Conservation (phyloP, 2,113 vertebrate species). For the Dunckerocampus dactyliophorus region DNA sequence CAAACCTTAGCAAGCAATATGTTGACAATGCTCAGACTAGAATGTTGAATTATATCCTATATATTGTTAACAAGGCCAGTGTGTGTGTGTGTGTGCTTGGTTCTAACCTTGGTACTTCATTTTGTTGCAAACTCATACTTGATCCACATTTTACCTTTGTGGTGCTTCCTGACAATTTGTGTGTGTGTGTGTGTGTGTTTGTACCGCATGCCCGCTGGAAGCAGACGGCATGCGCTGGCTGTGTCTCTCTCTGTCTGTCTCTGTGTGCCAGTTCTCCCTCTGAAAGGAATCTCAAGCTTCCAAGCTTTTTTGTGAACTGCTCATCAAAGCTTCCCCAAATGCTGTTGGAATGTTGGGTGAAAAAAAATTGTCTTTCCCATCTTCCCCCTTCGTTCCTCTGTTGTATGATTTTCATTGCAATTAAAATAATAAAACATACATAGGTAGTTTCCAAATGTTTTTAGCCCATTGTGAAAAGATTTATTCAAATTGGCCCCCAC, state of each 20-base stretch:
- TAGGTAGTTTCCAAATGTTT: constrained; percentile 19
- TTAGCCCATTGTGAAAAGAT: constrained; percentile 15
- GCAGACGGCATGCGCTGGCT: constrained; percentile 45
- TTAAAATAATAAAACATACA: constrained; percentile 15
- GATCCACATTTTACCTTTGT: constrained; percentile 36
- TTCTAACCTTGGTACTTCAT: constrained; percentile 30
- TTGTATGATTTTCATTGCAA: constrained; percentile 15
- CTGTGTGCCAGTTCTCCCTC: constrained; percentile 42
- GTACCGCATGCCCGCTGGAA: constrained; percentile 33
- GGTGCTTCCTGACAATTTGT: constrained; percentile 9
- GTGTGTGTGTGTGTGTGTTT: constrained; percentile 18
- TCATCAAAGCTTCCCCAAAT: constrained; percentile 53
- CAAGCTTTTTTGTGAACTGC: constrained; percentile 52
- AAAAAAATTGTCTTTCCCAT: background rate
- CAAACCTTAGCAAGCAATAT: constrained; percentile 49
- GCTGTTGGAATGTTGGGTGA: constrained; percentile 49
- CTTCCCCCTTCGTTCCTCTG: constrained; percentile 19
- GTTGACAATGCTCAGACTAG: constrained; percentile 16
- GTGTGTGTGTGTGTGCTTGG: constrained; percentile 16
- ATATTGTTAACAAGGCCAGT: background rate
- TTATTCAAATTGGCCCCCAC: constrained; percentile 20
- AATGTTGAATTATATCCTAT: constrained; percentile 30
- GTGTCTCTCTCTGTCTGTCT: constrained; percentile 10
- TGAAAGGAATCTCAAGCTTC: constrained; percentile 56
- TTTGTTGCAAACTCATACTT: constrained; percentile 36